These are phyloP conservation scores for Lutjanus argentimaculatus DNA, from an alignment of 2,797 vertebrate genomes.

Conservation along the genomic window DNA sequence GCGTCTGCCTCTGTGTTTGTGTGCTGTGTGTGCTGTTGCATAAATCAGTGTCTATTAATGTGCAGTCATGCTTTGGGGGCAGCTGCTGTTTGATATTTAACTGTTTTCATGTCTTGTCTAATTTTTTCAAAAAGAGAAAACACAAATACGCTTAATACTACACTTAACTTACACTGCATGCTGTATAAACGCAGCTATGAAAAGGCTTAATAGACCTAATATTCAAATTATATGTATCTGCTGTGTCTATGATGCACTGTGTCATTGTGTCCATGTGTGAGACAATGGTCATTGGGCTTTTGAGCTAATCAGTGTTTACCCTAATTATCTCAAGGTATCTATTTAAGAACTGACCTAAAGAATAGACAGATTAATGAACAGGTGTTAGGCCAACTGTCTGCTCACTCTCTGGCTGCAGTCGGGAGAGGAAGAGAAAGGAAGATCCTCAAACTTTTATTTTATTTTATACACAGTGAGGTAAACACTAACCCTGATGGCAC, in stretches of 20 bases:
- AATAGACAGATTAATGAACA: conserved; percentile 65
- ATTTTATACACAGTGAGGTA: conserved; percentile 7
- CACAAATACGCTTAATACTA: not conserved
- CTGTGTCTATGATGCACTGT: not conserved
- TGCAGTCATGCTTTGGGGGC: conserved; percentile 21
- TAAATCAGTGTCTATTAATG: conserved; percentile 20
- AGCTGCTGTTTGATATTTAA: conserved; percentile 8
- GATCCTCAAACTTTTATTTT: conserved; percentile 6
- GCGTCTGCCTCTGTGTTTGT: conserved; percentile 36
- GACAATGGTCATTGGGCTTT: conserved; percentile 42
- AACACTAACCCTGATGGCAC: conserved; percentile 1
- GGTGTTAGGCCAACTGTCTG: conserved; percentile 40
- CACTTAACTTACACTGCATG: not conserved
- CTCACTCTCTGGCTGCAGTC: conserved; percentile 14
- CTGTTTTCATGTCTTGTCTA: not conserved
- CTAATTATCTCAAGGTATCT: conserved; percentile 68
- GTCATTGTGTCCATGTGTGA: conserved; percentile 24
- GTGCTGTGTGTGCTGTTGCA: conserved; percentile 30
- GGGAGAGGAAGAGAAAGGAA: conserved; percentile 1
- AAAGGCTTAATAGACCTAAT: not conserved
- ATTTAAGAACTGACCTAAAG: conserved; percentile 63
- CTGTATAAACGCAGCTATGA: not conserved
- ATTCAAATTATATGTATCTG: not conserved
- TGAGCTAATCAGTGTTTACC: conserved; percentile 80
- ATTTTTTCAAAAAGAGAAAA: not conserved